These are phyloP conservation scores for Erythrocebus patas DNA, from an alignment of 2,113 vertebrate species.

Conservation along the genomic window DNA sequence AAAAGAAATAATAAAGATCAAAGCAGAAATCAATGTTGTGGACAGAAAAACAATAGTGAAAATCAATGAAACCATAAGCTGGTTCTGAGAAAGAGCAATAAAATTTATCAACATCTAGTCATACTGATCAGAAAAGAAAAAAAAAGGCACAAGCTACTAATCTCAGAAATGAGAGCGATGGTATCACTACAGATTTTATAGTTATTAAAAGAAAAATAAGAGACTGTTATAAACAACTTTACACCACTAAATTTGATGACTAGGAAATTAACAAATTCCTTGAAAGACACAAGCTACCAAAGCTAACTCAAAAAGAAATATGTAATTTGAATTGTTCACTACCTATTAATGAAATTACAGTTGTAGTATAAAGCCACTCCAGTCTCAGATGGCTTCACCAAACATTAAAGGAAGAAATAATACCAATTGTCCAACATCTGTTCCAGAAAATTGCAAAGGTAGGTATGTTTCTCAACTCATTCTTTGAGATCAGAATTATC, in stretches of 20 bases:
- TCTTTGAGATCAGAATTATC: neutral
- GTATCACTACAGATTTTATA: neutral
- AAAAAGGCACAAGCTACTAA: neutral
- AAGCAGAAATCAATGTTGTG: neutral
- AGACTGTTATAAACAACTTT: neutral
- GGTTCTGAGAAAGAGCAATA: neutral
- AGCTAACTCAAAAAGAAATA: neutral
- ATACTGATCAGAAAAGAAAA: neutral
- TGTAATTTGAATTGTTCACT: neutral
- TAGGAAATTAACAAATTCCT: neutral
- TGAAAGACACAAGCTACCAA: neutral
- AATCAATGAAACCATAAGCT: neutral
- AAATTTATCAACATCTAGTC: neutral
- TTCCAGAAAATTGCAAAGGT: neutral
- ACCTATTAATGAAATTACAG: neutral
- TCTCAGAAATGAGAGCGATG: neutral
- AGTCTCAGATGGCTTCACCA: neutral
- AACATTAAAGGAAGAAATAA: neutral
- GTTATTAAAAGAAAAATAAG: neutral
- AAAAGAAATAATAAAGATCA: neutral
- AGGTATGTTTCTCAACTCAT: neutral
- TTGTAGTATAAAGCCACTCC: neutral
- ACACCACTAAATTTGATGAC: neutral
- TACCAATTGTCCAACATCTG: neutral
- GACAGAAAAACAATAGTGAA: neutral